Base-by-base conservation (phyloP, 1,140 invertebrate genomes). In the Penaeus japonicus region DNA sequence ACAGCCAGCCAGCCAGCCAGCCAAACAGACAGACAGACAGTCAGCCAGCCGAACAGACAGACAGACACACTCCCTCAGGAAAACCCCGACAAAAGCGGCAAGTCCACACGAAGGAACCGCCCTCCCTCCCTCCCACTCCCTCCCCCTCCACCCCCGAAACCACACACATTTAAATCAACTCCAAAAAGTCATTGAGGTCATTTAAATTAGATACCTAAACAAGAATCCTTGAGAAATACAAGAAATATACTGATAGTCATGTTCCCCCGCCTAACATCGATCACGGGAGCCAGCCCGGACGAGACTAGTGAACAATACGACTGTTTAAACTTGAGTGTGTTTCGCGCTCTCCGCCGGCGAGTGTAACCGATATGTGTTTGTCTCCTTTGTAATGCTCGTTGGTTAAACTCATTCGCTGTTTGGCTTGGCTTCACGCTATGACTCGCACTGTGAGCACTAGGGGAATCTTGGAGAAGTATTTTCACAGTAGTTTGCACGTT, bases 321-420 rank as follows among this genome's bases (percentile, higher is more conserved):
- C 39, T 87, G 85, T 87, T 87, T 87, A 81, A 82, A 81, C 78
- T 82, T 82, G 85, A 87, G 85, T 70, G 62, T 55, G 59, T 82
- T 87, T 87, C 85, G 59, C 85, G 79, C 85, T 87, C 85, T 80
- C 39, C 57, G 32, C 78, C 78, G 57, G 78, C 57, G 59, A 54
- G 85, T 87, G 85, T 87, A 87, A 87, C 85, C 85, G 85, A 87
- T 81, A 87, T 54, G 78, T 87, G 79, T 87, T 87, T 87, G 85
- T 80, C 85, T 47, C 85, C 79, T 87, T 87, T 87, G 85, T 87
- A 62, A 55, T 35, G 39, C 62, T 81, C 78, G 85, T 87, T 87
- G 80, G 85, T 87, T 81, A 82, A 81, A 73, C 85, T 87, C 85
- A 81, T 87, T 73, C 78, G 24, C 35, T 87, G 85, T 87, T 87